These are phyloP conservation scores for Asbolus verrucosus DNA, from an alignment of 1,140 invertebrate genomes.

Conservation along the genomic window DNA sequence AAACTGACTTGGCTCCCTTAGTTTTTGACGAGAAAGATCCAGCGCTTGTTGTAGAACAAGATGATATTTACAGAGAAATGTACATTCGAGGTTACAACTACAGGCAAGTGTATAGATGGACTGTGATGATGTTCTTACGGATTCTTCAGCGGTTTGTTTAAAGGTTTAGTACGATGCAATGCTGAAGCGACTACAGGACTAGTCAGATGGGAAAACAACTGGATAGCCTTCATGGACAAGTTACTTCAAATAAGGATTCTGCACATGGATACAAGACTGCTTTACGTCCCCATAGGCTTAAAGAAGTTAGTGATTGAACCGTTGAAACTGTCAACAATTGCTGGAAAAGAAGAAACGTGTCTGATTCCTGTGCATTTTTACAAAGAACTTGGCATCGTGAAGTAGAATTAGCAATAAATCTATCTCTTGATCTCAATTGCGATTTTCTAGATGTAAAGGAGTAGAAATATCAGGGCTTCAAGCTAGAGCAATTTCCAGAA, in stretches of 20 bases:
- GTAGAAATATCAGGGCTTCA: constrained; percentile 87
- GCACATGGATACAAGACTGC: constrained; percentile 76
- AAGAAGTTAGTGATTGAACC: constrained; percentile 84
- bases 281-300: constrained; percentile 88
- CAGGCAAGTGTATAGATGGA: no score
- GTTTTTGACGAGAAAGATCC: background rate
- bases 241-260: constrained; percentile 91
- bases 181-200: constrained; percentile 67
- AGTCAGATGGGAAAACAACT: constrained; percentile 81
- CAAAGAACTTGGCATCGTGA: background rate
- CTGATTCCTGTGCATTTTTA: constrained; percentile 39
- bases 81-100: constrained; percentile 92
- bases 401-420: background rate
- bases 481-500: constrained; percentile 80
- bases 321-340: constrained; percentile 64
- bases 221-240: constrained; percentile 93
- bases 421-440: constrained; percentile 11
- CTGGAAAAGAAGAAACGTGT: background rate
- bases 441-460: constrained; percentile 76
- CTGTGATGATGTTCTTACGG: no score
- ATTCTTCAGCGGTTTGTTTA: constrained; percentile 52
- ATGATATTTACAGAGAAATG: constrained; percentile 92
- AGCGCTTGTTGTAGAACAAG: constrained; percentile 61
- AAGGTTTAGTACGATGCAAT: constrained; percentile 49
- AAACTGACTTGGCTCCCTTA: background rate